These are phyloP conservation scores for Lamprotornis superbus DNA, from an alignment of 2,113 vertebrate genomes.

Conservation along the genomic window DNA sequence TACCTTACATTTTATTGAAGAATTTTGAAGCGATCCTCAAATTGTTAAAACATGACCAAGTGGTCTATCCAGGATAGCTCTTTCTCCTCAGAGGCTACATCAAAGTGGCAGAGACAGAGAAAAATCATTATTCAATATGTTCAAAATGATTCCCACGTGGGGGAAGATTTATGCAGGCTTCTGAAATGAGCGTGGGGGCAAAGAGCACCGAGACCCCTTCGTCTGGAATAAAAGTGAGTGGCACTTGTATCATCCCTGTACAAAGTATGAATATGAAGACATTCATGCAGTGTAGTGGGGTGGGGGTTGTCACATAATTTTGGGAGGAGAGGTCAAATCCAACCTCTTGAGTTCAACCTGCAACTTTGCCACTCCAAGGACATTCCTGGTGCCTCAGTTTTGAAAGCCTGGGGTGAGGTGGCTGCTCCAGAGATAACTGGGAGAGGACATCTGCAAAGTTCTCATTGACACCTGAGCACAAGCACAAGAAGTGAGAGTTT, in stretches of 20 bases:
- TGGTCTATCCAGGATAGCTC: background rate
- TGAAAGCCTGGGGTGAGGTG: too few relatives aligned
- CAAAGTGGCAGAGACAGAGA: slow-evolving; percentile 1
- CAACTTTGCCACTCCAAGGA: background rate
- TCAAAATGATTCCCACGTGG: background rate
- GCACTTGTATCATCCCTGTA: background rate
- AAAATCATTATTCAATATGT: slow-evolving; percentile 16
- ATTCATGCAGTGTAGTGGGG: background rate
- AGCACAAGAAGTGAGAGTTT: background rate
- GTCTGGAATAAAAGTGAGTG: background rate
- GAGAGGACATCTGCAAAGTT: rapidly evolving
- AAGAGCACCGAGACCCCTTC: background rate
- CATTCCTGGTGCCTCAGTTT: background rate
- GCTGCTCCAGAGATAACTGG: background rate
- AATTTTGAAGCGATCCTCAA: background rate
- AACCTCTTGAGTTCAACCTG: background rate
- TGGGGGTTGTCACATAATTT: background rate
- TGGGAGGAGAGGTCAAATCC: rapidly evolving
- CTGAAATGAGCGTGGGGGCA: background rate
- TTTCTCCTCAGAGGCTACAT: slow-evolving; percentile 6
- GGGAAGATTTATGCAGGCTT: slow-evolving; percentile 1
- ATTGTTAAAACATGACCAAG: slow-evolving; percentile 38
- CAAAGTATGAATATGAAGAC: background rate
- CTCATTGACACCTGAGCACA: background rate
- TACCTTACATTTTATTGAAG: background rate